Percentiles rank a stretch among this genome's conserved stretches.
Conservation (phyloP, 2,113 vertebrate species). For the Psophia crepitans region DNA sequence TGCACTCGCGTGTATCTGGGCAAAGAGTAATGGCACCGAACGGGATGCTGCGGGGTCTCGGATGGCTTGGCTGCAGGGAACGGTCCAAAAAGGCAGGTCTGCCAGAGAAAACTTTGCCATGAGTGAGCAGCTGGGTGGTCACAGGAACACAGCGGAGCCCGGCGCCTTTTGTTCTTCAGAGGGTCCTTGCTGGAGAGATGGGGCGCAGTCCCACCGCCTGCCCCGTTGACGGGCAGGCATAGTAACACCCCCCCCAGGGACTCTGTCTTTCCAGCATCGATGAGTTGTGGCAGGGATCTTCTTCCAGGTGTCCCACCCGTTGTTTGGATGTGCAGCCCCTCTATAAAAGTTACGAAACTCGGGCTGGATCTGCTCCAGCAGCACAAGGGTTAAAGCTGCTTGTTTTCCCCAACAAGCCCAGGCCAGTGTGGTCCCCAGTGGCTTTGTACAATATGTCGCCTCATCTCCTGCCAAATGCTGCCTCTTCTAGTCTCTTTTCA, state of each 20-base stretch:
- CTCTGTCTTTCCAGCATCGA: accelerated
- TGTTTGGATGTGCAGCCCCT: neutral
- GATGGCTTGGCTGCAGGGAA: neutral
- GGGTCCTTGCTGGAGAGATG: neutral
- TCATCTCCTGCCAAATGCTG: constrained; percentile 71
- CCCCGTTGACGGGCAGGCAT: neutral
- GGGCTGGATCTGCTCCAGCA: neutral
- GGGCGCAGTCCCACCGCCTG: neutral
- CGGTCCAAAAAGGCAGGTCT: neutral
- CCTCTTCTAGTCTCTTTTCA: constrained; percentile 20
- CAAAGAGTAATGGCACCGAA: neutral
- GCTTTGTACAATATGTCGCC: constrained; percentile 71
- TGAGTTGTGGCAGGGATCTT: neutral
- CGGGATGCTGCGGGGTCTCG: neutral
- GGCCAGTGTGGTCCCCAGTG: constrained; percentile 68
- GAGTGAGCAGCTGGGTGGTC: neutral
- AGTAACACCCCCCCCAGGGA: no score
- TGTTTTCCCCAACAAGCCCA: constrained; percentile 58
- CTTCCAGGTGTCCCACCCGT: neutral
- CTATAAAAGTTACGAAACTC: neutral
- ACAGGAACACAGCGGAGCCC: neutral
- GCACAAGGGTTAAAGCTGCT: constrained; percentile 63
- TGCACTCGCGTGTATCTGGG: neutral
- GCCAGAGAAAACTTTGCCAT: neutral
- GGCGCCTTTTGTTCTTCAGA: neutral